These are phyloP conservation scores for Leptinotarsa peninsularis DNA, from an alignment of 2,888 invertebrate species.

Conservation along the genomic window DNA sequence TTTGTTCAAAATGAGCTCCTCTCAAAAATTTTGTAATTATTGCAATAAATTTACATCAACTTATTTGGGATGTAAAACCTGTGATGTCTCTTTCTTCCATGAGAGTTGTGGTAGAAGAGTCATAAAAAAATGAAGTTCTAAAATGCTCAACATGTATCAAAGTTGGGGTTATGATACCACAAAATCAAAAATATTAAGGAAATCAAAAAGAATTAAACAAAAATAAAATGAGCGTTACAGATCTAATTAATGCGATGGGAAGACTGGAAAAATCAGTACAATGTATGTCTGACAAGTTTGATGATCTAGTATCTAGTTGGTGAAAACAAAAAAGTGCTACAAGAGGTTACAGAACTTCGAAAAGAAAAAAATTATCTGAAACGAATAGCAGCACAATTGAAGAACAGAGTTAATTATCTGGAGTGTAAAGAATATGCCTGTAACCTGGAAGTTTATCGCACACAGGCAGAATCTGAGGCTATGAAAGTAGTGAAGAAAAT, in stretches of 20 bases:
- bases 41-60: neutral
- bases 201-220: neutral
- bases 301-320: neutral
- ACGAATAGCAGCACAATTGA: neutral
- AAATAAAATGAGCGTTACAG: neutral
- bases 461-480: too few relatives aligned
- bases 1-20: neutral
- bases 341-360: neutral
- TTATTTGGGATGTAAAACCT: neutral
- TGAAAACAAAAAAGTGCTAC: neutral
- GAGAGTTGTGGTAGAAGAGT: neutral
- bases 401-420: neutral
- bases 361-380: neutral
- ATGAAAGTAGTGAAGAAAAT: too few relatives aligned
- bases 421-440: neutral
- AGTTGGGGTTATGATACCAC: neutral
- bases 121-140: neutral
- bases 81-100: neutral
- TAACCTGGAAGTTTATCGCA: neutral
- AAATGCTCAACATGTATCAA: neutral
- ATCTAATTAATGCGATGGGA: neutral
- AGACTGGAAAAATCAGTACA: neutral
- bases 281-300: neutral
- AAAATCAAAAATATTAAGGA: neutral
- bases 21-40: neutral